Conservation (phyloP, 1,140 invertebrate genomes). For the Sycobia sp. region DNA sequence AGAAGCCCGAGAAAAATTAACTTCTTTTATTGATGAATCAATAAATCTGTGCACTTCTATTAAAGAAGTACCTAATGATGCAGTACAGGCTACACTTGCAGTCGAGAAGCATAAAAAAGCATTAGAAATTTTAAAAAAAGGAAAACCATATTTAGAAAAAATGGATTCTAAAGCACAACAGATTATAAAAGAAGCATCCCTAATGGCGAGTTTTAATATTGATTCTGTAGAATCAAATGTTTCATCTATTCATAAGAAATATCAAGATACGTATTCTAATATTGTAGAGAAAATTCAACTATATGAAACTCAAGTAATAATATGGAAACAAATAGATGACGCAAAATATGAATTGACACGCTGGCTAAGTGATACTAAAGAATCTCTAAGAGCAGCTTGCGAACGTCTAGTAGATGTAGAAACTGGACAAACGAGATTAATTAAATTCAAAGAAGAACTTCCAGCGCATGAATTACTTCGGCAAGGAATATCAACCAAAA, state of each 20-base stretch:
- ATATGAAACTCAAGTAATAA: slow-evolving; percentile 84
- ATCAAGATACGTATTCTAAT: slow-evolving; percentile 75
- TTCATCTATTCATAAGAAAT: slow-evolving; percentile 69
- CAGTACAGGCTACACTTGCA: slow-evolving; percentile 64
- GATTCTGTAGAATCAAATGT: slow-evolving; percentile 70
- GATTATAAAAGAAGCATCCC: slow-evolving; percentile 74
- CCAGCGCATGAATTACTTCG: slow-evolving; percentile 76
- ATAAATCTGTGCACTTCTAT: slow-evolving; percentile 66
- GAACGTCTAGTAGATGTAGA: slow-evolving; percentile 80
- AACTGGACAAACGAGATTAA: slow-evolving; percentile 74
- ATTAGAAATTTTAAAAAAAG: slow-evolving; percentile 74
- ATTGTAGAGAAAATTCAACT: slow-evolving; percentile 74
- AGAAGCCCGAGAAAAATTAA: slow-evolving; percentile 72
- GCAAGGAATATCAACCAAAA: slow-evolving; percentile 78
- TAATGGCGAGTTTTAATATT: slow-evolving; percentile 75
- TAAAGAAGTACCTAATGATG: slow-evolving; percentile 69
- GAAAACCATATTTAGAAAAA: slow-evolving; percentile 75
- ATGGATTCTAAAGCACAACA: slow-evolving; percentile 75
- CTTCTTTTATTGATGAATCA: slow-evolving; percentile 71
- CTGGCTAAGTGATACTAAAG: slow-evolving; percentile 84
- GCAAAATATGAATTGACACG: slow-evolving; percentile 79
- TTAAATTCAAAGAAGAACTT: slow-evolving; percentile 86
- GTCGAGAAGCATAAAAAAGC: slow-evolving; percentile 78
- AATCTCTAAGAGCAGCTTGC: slow-evolving; percentile 73
- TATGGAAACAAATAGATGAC: slow-evolving; percentile 91